These are phyloP conservation scores for Microctenopoma stevenorrisi DNA, from an alignment of 2,797 vertebrate species.

Conservation along the genomic window DNA sequence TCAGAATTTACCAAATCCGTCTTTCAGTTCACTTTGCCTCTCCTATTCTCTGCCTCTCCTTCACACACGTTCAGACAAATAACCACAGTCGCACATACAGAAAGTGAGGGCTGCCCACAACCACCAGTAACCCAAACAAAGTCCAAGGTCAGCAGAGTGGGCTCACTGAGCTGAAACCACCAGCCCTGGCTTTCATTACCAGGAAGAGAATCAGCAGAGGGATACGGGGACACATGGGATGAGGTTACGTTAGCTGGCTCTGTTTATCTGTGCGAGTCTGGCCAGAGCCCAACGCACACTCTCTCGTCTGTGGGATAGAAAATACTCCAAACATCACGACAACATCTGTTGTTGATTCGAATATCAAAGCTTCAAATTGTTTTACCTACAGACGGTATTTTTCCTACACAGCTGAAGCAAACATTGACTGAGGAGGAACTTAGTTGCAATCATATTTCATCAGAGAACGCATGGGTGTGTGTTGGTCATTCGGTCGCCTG, in stretches of 20 bases:
- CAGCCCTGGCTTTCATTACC: slow-evolving; percentile 66
- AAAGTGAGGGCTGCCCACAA: slow-evolving; percentile 52
- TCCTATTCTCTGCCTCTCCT: neutral
- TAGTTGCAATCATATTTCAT: slow-evolving; percentile 7
- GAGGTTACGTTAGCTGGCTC: slow-evolving; percentile 59
- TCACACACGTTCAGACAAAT: slow-evolving; percentile 10
- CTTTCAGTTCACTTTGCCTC: slow-evolving; percentile 4
- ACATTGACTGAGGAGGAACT: neutral
- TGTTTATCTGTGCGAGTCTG: slow-evolving; percentile 59
- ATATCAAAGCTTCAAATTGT: slow-evolving; percentile 46
- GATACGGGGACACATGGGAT: slow-evolving; percentile 59
- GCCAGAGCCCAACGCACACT: slow-evolving; percentile 44
- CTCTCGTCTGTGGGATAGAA: slow-evolving; percentile 34
- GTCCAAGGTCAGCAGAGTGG: slow-evolving; percentile 71
- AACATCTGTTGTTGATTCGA: slow-evolving; percentile 21
- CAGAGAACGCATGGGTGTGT: neutral
- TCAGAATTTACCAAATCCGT: slow-evolving; percentile 4
- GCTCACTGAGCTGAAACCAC: slow-evolving; percentile 65
- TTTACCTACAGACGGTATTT: slow-evolving; percentile 11
- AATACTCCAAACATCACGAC: slow-evolving; percentile 46
- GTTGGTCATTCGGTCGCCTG: neutral
- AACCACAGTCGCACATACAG: slow-evolving; percentile 33
- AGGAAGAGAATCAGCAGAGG: slow-evolving; percentile 56
- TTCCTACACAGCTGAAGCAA: neutral
- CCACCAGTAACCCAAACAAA: slow-evolving; percentile 71